Conservation (phyloP, 2,797 vertebrate species). For the Cuniculus paca region DNA sequence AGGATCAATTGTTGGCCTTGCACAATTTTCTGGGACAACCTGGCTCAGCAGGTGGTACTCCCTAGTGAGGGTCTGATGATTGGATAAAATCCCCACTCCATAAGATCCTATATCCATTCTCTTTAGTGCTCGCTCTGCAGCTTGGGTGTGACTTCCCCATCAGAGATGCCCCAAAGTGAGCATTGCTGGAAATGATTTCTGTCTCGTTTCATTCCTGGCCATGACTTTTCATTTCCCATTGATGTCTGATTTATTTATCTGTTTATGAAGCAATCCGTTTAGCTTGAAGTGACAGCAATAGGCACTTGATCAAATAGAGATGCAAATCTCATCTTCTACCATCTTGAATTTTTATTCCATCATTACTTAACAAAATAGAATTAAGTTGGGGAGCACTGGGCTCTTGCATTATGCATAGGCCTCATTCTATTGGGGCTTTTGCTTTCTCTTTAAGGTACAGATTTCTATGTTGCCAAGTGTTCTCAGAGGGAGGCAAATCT, state of each 20-base stretch:
- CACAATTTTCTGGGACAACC: slow-evolving; percentile 28
- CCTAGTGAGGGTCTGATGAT: fast-evolving
- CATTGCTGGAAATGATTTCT: slow-evolving; percentile 6
- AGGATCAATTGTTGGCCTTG: slow-evolving; percentile 67
- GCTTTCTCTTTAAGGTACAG: neutral
- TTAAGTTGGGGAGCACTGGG: slow-evolving; percentile 56
- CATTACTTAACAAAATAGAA: slow-evolving; percentile 80
- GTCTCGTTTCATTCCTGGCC: slow-evolving; percentile 63
- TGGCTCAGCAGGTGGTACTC: slow-evolving; percentile 17
- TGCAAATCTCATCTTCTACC: slow-evolving; percentile 62
- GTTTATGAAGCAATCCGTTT: slow-evolving; percentile 74
- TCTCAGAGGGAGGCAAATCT: neutral
- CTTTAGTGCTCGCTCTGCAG: neutral
- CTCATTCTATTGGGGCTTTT: neutral
- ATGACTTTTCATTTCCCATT: slow-evolving; percentile 75
- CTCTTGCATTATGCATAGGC: neutral
- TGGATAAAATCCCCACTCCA: fast-evolving
- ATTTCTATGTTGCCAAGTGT: neutral
- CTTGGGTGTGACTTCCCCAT: neutral
- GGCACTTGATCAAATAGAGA: slow-evolving; percentile 81
- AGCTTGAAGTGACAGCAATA: slow-evolving; percentile 64
- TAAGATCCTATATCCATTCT: neutral
- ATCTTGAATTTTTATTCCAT: slow-evolving; percentile 70
- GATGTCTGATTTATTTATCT: slow-evolving; percentile 83
- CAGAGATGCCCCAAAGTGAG: neutral